phyloP scores from a whole-genome alignment of 2,888 invertebrate species.

The Ferrisia virgata region DNA sequence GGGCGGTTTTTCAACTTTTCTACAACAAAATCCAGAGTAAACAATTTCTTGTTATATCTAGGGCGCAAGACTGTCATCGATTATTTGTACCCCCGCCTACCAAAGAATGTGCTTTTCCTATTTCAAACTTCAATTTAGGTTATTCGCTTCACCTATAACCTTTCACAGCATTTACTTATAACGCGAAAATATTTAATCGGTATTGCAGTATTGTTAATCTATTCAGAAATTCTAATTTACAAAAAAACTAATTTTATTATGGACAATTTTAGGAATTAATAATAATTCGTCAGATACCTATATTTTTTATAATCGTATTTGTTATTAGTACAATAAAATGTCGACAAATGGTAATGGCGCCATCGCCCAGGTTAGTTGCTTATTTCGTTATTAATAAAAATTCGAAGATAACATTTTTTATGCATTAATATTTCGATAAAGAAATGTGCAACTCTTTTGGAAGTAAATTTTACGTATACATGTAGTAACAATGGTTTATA shows the following conservation, averaged over 20 bases:
- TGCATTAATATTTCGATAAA: neutral
- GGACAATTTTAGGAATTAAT: neutral
- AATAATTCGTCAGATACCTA: neutral
- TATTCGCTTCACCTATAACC: conserved; percentile 45
- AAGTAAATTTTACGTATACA: neutral
- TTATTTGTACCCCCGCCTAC: conserved; percentile 37
- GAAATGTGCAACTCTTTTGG: neutral
- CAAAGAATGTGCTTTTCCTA: conserved; percentile 36
- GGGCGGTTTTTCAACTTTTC: conserved; percentile 34
- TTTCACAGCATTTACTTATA: conserved; percentile 33
- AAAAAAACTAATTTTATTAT: neutral
- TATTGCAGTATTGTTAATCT: neutral
- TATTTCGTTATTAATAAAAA: neutral
- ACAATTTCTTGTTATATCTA: conserved; percentile 38
- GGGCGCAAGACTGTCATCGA: conserved; percentile 43
- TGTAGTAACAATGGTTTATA: no score
- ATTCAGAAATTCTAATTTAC: neutral
- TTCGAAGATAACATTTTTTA: neutral
- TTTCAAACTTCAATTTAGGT: conserved; percentile 44
- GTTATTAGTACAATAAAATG: conserved; percentile 31
- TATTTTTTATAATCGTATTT: conserved; percentile 15
- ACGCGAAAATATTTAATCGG: conserved; percentile 29
- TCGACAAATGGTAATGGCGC: conserved; percentile 42
- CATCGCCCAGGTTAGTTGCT: conserved; percentile 34
- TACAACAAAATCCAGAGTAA: conserved; percentile 36